phyloP scores from a whole-genome alignment of 2,797 vertebrate genomes.

The Melanotaenia parkinsoni region DNA sequence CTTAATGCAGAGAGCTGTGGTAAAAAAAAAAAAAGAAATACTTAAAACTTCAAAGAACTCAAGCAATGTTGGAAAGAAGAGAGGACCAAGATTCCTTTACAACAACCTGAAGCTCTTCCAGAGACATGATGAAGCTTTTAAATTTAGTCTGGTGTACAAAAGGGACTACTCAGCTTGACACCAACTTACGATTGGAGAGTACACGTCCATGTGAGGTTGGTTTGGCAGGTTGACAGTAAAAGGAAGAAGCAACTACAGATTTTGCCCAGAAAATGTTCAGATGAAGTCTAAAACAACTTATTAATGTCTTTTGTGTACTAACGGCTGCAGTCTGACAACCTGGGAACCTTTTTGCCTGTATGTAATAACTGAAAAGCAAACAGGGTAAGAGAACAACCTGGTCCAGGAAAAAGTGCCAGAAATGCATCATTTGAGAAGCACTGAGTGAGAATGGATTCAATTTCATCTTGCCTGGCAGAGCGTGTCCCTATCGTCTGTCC shows the following conservation, averaged over 20 bases:
- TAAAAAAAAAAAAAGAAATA: no score
- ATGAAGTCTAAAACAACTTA: background rate
- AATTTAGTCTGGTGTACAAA: background rate
- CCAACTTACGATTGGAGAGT: background rate
- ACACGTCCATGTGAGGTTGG: background rate
- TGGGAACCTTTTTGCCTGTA: conserved; percentile 26
- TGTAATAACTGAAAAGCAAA: conserved; percentile 60
- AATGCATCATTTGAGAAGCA: conserved; percentile 73
- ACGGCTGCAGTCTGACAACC: conserved; percentile 25
- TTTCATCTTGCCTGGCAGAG: conserved; percentile 66
- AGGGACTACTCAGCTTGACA: conserved; percentile 4
- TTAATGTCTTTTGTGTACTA: background rate
- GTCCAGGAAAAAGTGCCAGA: conserved; percentile 60
- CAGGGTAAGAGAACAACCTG: conserved; percentile 58
- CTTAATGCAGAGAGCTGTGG: no score
- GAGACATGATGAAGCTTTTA: background rate
- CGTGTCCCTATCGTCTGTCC: conserved; percentile 67
- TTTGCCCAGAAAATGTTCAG: background rate
- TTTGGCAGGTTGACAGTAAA: background rate
- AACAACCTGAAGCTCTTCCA: background rate
- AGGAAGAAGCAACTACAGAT: background rate
- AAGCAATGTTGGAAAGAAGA: background rate
- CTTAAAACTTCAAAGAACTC: background rate
- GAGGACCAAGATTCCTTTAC: background rate
- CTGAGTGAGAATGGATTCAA: conserved; percentile 72